phyloP scores from a whole-genome alignment of 2,797 vertebrate species.

The Masticophis lateralis region DNA sequence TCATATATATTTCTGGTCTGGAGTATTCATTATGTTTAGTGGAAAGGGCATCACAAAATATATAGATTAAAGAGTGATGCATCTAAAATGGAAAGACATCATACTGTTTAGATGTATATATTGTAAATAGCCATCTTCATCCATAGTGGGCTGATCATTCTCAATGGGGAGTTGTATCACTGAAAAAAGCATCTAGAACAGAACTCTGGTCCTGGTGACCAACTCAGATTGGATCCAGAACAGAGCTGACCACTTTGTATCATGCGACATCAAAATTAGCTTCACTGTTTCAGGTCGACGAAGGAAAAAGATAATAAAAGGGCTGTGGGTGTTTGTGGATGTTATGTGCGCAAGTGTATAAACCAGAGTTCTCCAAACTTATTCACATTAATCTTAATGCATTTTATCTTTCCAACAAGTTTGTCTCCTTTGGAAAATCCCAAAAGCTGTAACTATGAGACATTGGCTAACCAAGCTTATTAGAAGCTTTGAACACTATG shows the following conservation, averaged over 20 bases:
- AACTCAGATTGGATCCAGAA: background rate
- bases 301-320: background rate
- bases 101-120: background rate
- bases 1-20: background rate
- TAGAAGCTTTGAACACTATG: background rate
- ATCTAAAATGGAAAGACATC: background rate
- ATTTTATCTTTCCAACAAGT: slow-evolving; percentile 25
- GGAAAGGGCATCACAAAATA: background rate
- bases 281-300: background rate
- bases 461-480: slow-evolving; percentile 13
- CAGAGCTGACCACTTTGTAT: background rate
- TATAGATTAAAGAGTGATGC: background rate
- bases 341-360: background rate
- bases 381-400: background rate
- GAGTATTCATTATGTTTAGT: background rate
- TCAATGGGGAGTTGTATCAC: background rate
- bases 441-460: background rate
- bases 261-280: background rate
- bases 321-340: background rate
- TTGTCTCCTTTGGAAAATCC: slow-evolving; percentile 23
- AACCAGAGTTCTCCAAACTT: background rate
- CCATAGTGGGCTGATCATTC: background rate
- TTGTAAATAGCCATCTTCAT: background rate
- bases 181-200: background rate
- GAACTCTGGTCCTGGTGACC: background rate